Evolutionary conservation across 2,888 invertebrate species (phyloP), one percentile per base, ranked within the genome.

Genomic region (Lasioglossum vierecki): DNA sequence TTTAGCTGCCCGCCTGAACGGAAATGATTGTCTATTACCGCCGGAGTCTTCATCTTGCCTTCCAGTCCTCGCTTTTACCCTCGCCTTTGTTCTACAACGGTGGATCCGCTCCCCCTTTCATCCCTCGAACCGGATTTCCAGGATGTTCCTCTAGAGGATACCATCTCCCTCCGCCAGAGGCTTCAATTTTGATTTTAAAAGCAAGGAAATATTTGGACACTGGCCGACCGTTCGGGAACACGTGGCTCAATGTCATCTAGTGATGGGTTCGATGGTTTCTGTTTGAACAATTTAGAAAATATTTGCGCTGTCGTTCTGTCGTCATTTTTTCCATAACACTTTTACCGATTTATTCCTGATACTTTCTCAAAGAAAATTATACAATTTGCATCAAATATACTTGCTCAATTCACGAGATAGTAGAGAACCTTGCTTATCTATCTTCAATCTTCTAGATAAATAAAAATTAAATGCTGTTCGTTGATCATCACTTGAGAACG

Each of bases 1-100:
- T 60, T 60, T 60, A 26, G 60, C 13, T 60, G 60, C 30, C 26
- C 13, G 26, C 13, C 60, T 60, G 60, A 60, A 60, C 60, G 60
- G 60, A 60, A 60, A 60, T 60, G 26, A 60, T 60, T 60, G 60
- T 60, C 60, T 30, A 60, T 60, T 60, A 60, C 60, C 60, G 26
- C 4, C 60, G 26, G n/a, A 26, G 60, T n/a, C n/a, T 53, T 53
- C 60, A 26, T 22, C n/a, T 9, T 13, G 26, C 26, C 13, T 5
- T 13, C 4, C 26, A 26, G 60, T 13, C 11, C 26, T 60, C 60
- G 26, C 26, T 60, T 60, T 60, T 30, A 30, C 26, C 60, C 13
- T 26, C 60, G 60, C 30, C 30, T 30, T 60, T 26, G 60, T 60
- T 60, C 26, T 26, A 60, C 15, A 13, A 15, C 60, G 5, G 60